These are phyloP conservation scores for Hemibagrus wyckioides DNA, from an alignment of 2,113 vertebrate genomes.

Conservation along the genomic window DNA sequence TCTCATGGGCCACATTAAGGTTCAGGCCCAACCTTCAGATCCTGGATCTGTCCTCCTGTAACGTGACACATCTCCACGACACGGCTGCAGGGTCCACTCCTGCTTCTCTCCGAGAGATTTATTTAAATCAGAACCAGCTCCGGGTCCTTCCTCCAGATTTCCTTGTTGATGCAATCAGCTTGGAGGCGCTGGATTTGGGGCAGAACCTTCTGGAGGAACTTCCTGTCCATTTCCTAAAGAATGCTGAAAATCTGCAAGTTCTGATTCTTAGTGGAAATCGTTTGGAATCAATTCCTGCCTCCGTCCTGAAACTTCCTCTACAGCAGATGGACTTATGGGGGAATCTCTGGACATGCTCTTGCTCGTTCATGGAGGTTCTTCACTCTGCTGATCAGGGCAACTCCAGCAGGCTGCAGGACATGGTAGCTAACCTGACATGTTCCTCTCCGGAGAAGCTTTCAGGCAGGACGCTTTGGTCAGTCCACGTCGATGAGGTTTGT, in stretches of 20 bases:
- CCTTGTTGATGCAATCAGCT: constrained; percentile 67
- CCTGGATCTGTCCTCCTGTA: constrained; percentile 80
- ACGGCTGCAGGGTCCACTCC: neutral
- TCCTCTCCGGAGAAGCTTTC: constrained; percentile 64
- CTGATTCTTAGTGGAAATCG: constrained; percentile 76
- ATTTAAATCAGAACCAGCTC: constrained; percentile 77
- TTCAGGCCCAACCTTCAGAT: constrained; percentile 64
- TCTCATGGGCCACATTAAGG: constrained; percentile 75
- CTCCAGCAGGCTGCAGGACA: constrained; percentile 49
- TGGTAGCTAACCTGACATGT: constrained; percentile 72
- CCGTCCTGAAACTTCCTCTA: constrained; percentile 72
- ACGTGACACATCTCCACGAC: constrained; percentile 67
- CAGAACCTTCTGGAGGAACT: constrained; percentile 75
- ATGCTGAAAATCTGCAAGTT: constrained; percentile 68
- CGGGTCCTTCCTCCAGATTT: constrained; percentile 73
- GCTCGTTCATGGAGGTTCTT: constrained; percentile 68
- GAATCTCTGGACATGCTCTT: constrained; percentile 84
- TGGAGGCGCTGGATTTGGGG: constrained; percentile 78
- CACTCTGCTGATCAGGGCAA: constrained; percentile 55
- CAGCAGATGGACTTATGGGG: constrained; percentile 72
- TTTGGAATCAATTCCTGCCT: constrained; percentile 69
- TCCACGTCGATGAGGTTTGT: constrained; percentile 71
- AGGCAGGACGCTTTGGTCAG: constrained; percentile 59
- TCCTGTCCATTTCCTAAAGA: constrained; percentile 75
- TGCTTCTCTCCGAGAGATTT: constrained; percentile 68